Conservation (phyloP, 1,140 invertebrate genomes). For the Drosophila littoralis region DNA sequence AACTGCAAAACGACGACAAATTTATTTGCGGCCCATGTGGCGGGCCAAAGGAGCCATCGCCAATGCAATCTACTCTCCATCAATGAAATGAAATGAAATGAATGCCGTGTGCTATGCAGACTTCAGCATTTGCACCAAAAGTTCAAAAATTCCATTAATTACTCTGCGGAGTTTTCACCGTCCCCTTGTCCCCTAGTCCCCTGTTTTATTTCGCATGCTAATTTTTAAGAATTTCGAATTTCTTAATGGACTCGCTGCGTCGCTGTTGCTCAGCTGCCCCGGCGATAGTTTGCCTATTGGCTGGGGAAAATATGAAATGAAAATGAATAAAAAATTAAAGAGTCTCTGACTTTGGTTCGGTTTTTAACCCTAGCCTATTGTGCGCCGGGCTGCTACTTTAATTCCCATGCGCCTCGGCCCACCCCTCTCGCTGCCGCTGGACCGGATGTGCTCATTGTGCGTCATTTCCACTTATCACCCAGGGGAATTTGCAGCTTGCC, state of each 20-base stretch:
- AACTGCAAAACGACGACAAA: slow-evolving; percentile 71
- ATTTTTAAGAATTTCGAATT: slow-evolving; percentile 58
- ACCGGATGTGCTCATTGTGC: slow-evolving; percentile 72
- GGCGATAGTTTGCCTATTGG: slow-evolving; percentile 33
- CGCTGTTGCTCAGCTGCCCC: neutral
- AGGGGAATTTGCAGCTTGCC: slow-evolving; percentile 35
- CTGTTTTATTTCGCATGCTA: slow-evolving; percentile 37
- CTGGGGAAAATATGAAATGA: slow-evolving; percentile 4
- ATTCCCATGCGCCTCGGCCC: slow-evolving; percentile 14
- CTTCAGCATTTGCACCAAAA: slow-evolving; percentile 60
- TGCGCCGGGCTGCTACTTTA: neutral
- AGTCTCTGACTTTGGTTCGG: slow-evolving; percentile 10
- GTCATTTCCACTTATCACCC: slow-evolving; percentile 59
- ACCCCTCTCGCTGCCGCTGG: slow-evolving; percentile 11
- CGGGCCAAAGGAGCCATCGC: slow-evolving; percentile 23
- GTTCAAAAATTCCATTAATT: slow-evolving; percentile 79
- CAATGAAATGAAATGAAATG: slow-evolving; percentile 63
- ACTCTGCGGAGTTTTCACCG: slow-evolving; percentile 42
- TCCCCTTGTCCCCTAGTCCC: slow-evolving; percentile 6
- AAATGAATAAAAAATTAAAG: neutral
- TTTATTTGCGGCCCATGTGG: slow-evolving; percentile 68
- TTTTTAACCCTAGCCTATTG: slow-evolving; percentile 13
- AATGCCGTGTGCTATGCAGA: slow-evolving; percentile 54
- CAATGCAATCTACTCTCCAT: slow-evolving; percentile 33
- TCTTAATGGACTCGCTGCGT: slow-evolving; percentile 42